Percentiles rank a stretch among this genome's conserved stretches.
Evolutionary conservation across 2,888 invertebrate species (phyloP).

Genomic region (Aphodius sticticus): DNA sequence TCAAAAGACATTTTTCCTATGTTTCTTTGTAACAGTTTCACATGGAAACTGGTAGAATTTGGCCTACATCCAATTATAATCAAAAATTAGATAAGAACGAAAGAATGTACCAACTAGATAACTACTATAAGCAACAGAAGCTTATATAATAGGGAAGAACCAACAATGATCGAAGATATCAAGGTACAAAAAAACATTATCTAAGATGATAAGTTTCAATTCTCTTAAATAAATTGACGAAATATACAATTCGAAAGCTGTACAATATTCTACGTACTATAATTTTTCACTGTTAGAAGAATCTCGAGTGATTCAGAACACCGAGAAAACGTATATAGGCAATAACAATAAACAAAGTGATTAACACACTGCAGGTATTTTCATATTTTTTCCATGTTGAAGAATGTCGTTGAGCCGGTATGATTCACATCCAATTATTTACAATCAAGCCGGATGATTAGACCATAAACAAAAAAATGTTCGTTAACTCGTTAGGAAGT

Average conservation of each 20-base stretch:
- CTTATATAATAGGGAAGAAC: no score
- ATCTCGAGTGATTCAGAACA: neutral
- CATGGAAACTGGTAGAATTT: no score
- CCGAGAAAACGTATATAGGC: neutral
- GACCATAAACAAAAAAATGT: neutral
- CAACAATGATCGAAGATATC: no score
- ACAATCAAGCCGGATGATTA: neutral
- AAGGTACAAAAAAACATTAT: no score
- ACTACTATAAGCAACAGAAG: no score
- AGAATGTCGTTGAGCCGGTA: neutral
- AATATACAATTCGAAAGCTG: neutral
- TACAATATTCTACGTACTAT: neutral
- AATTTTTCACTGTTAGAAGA: neutral
- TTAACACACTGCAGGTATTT: neutral
- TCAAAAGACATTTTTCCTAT: no score
- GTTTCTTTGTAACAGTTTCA: no score
- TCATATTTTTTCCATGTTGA: neutral
- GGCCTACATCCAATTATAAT: no score
- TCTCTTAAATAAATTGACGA: no score
- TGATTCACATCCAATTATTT: neutral
- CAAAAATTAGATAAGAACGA: no score
- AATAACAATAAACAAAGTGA: constrained; percentile 4
- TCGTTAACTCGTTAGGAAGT: neutral
- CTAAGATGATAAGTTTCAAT: no score
- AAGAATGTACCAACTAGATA: no score